Percentiles rank a stretch among this genome's conserved stretches.
Conservation (phyloP, 2,113 vertebrate genomes). For the Aptenodytes forsteri region DNA sequence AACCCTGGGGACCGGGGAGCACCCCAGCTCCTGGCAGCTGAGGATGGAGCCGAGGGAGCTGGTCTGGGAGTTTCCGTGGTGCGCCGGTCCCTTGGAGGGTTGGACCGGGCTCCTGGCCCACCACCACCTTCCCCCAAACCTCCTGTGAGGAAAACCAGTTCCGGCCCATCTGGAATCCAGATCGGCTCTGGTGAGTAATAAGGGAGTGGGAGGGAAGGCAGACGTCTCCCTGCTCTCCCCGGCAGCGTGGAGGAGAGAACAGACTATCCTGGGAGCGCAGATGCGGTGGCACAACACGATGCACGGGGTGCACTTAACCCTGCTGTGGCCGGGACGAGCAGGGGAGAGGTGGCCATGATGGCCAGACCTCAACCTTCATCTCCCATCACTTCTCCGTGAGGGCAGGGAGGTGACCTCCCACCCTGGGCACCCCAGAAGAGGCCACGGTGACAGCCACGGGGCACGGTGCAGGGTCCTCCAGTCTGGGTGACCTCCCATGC, state of each 20-base stretch:
- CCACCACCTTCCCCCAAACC: background rate
- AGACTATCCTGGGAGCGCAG: background rate
- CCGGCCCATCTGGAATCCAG: constrained; percentile 59
- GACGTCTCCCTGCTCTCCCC: constrained; percentile 5
- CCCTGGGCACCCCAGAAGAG: background rate
- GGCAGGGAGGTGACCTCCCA: no score
- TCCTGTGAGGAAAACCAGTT: background rate
- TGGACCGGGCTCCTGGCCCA: background rate
- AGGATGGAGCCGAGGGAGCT: rapidly evolving
- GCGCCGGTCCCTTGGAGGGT: rapidly evolving
- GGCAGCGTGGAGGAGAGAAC: constrained; percentile 28
- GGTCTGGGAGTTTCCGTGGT: background rate
- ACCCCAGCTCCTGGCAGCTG: background rate
- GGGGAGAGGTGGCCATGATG: background rate
- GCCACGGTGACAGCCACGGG: rapidly evolving
- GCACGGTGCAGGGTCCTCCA: rapidly evolving
- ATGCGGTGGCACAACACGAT: background rate
- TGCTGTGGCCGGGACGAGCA: rapidly evolving
- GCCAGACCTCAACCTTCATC: background rate
- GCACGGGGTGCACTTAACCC: background rate
- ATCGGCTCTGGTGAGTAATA: constrained; percentile 24
- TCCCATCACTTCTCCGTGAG: background rate
- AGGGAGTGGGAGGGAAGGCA: constrained; percentile 63
- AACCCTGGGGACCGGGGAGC: background rate
- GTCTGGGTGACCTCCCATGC: rapidly evolving